These are phyloP conservation scores for Heliothis subflexa DNA, from an alignment of 1,140 invertebrate species.

Conservation along the genomic window DNA sequence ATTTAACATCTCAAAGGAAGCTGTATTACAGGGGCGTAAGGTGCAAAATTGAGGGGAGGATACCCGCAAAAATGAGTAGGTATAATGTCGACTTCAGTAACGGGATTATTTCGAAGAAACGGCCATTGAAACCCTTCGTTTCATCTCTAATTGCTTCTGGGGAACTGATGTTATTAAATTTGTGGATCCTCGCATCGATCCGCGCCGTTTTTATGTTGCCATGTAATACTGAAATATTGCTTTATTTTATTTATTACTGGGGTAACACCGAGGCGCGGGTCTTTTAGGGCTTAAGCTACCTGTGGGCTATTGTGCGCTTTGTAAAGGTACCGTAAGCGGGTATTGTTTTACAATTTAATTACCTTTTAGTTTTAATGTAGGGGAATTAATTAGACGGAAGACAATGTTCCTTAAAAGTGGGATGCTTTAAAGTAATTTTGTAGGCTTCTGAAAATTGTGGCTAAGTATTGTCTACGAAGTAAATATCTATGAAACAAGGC, in stretches of 20 bases:
- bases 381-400: background rate
- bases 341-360: conserved; percentile 31
- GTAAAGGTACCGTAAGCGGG: conserved; percentile 2
- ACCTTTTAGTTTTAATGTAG: conserved; percentile 5
- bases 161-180: conserved; percentile 61
- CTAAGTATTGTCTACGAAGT: too few species aligned
- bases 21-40: conserved; percentile 9
- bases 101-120: conserved; percentile 58
- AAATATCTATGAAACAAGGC: too few species aligned
- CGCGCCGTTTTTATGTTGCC: conserved; percentile 46
- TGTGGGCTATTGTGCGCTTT: conserved; percentile 26
- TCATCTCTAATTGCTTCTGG: conserved; percentile 71
- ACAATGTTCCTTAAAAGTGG: background rate
- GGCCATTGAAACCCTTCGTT: conserved; percentile 60
- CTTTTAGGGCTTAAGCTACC: conserved; percentile 31
- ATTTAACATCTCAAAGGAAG: background rate
- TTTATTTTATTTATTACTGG: conserved; percentile 44
- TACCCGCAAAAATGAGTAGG: conserved; percentile 40
- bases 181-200: conserved; percentile 54
- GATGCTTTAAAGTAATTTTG: background rate
- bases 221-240: conserved; percentile 43
- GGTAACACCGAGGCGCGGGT: conserved; percentile 23
- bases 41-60: conserved; percentile 26
- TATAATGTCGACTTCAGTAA: conserved; percentile 42
- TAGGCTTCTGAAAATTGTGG: too few species aligned